phyloP scores from a whole-genome alignment of 1,140 invertebrate species.

The Chymomyza costata region DNA sequence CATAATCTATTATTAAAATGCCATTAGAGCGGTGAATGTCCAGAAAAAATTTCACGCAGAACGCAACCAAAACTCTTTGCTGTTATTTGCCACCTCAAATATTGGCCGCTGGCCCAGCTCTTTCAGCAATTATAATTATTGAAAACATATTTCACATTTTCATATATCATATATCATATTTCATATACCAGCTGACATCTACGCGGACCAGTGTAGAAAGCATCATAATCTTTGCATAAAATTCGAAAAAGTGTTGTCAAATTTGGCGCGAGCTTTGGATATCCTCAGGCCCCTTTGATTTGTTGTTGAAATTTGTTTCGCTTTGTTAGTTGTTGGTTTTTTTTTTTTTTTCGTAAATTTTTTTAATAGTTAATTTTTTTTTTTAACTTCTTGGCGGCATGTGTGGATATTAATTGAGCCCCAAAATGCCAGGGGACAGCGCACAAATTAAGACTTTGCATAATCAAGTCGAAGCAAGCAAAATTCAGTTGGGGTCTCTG shows the following conservation, averaged over 20 bases:
- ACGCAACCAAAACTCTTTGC: too few relatives aligned
- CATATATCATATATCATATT: constrained; percentile 13
- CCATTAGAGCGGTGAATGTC: constrained; percentile 51
- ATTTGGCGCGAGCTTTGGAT: constrained; percentile 57
- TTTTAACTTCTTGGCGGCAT: constrained; percentile 10
- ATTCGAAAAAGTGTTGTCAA: constrained; percentile 58
- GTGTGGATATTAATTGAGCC: constrained; percentile 45
- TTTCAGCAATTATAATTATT: constrained; percentile 59
- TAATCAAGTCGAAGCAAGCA: constrained; percentile 47
- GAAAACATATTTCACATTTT: constrained; percentile 35
- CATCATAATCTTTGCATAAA: constrained; percentile 23
- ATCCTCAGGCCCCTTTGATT: constrained; percentile 36
- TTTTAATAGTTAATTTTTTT: constrained; percentile 2
- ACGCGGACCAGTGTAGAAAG: constrained; percentile 25
- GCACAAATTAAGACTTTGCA: constrained; percentile 58
- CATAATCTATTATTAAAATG: constrained; percentile 71
- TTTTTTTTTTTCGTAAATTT: neutral
- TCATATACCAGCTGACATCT: constrained; percentile 5
- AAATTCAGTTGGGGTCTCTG: constrained; percentile 1
- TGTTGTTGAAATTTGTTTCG: neutral
- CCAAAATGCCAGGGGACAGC: constrained; percentile 16
- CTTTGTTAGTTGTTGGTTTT: neutral
- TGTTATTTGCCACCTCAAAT: too few relatives aligned
- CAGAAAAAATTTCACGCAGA: too few relatives aligned
- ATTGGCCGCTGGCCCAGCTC: constrained; percentile 26